Conservation (phyloP, 1,140 invertebrate genomes). For the Bombus pyrosoma region DNA sequence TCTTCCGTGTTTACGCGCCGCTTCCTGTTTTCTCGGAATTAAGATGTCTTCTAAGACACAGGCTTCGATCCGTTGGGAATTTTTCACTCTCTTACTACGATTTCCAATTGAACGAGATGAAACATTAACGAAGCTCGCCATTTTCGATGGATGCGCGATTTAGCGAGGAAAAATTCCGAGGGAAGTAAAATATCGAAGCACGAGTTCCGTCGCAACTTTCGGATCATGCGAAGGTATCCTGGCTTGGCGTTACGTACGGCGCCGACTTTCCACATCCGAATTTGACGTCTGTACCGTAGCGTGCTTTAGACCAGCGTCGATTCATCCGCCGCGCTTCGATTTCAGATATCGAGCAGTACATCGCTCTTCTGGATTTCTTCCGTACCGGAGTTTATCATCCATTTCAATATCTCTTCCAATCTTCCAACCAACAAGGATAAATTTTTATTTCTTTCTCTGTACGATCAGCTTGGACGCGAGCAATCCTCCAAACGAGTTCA, state of each 20-base stretch:
- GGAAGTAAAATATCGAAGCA: no score
- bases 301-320: not conserved
- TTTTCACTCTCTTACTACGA: no score
- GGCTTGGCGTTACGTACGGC: not conserved
- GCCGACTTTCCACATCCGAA: not conserved
- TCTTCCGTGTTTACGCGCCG: not conserved
- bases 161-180: no score
- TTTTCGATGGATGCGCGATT: no score
- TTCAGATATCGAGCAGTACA: not conserved
- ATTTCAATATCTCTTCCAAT: not conserved
- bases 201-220: no score
- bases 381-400: not conserved
- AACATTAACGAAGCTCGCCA: no score
- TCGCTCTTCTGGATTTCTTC: not conserved
- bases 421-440: not conserved
- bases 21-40: not conserved
- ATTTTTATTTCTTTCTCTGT: not conserved
- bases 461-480: not conserved
- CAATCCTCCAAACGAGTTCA: slow-evolving; percentile 1
- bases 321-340: not conserved
- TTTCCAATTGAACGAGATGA: no score
- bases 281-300: not conserved
- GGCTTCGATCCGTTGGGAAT: not conserved
- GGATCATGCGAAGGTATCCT: no score
- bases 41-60: not conserved